These are phyloP conservation scores for Sepioteuthis lessoniana DNA, from an alignment of 2,888 invertebrate species.

Conservation along the genomic window DNA sequence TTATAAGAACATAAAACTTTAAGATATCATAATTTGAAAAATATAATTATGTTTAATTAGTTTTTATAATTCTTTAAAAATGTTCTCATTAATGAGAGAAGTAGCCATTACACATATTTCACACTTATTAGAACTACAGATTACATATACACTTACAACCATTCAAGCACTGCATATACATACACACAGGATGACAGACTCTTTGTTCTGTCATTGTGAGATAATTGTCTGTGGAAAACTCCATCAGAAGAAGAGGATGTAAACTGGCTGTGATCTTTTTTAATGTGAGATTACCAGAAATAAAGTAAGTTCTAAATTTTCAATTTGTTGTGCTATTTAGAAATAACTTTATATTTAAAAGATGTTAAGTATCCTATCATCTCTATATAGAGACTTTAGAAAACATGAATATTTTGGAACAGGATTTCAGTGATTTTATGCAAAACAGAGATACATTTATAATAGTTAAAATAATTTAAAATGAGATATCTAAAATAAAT, in stretches of 20 bases:
- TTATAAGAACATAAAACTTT: neutral
- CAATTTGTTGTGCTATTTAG: neutral
- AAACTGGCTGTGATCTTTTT: neutral
- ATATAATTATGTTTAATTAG: neutral
- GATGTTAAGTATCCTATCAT: neutral
- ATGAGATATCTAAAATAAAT: neutral
- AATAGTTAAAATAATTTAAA: neutral
- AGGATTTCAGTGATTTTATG: neutral
- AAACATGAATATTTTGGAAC: neutral
- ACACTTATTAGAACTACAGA: neutral
- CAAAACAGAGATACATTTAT: neutral
- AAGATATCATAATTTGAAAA: neutral
- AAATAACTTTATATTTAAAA: neutral
- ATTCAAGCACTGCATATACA: neutral
- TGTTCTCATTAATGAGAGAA: neutral
- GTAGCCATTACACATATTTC: neutral
- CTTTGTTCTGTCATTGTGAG: neutral
- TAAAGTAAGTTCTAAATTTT: neutral
- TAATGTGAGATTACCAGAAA: neutral
- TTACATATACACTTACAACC: neutral
- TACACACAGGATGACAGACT: neutral
- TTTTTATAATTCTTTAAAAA: neutral
- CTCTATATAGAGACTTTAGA: neutral
- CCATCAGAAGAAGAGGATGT: neutral
- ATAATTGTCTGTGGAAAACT: neutral